Conservation (phyloP, 2,797 vertebrate species). For the Smutsia temminckii region DNA sequence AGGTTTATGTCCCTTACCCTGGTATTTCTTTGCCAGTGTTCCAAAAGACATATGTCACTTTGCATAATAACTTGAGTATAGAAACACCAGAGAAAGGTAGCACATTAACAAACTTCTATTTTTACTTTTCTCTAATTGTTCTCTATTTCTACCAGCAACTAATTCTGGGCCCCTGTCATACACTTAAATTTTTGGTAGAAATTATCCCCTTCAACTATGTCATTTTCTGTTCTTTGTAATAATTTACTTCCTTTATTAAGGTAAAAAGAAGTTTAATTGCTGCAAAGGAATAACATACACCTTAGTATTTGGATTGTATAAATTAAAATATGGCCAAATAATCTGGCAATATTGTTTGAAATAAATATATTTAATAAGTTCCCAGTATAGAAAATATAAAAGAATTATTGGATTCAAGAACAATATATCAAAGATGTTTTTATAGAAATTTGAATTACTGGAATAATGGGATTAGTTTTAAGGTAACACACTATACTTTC, state of each 20-base stretch:
- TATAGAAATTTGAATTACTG: neutral
- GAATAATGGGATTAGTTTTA: neutral
- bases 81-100: neutral
- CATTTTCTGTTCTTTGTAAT: neutral
- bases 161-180: neutral
- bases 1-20: neutral
- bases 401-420: neutral
- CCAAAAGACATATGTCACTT: neutral
- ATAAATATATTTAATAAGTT: neutral
- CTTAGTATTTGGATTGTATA: neutral
- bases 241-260: neutral
- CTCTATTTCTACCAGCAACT: neutral
- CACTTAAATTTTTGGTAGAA: neutral
- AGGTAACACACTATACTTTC: neutral
- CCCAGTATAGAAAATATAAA: neutral
- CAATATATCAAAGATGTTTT: neutral
- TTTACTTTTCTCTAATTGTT: neutral
- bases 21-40: neutral
- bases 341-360: neutral
- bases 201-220: neutral
- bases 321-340: neutral
- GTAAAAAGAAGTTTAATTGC: neutral
- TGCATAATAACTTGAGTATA: neutral
- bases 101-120: neutral
- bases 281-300: neutral